Conservation (phyloP, 2,797 vertebrate genomes). For the Notolabrus celidotus region DNA sequence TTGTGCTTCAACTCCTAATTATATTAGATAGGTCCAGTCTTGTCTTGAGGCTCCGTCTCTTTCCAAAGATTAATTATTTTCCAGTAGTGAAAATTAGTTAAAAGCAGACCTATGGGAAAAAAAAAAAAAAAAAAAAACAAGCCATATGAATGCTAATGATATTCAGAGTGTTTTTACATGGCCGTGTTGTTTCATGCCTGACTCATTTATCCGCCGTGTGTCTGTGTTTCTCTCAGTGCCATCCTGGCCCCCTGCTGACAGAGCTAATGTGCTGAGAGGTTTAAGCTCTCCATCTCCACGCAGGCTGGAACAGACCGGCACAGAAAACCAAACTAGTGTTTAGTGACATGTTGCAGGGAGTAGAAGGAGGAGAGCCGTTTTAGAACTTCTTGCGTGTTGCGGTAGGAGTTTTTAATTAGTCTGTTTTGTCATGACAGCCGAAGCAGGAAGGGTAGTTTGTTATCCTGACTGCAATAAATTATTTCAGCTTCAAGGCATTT, state of each 20-base stretch:
- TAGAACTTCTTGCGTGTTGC: conserved; percentile 18
- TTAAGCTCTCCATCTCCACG: conserved; percentile 62
- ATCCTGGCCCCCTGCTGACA: conserved; percentile 66
- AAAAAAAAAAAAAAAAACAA: conserved; percentile 39
- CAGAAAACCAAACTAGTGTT: conserved; percentile 49
- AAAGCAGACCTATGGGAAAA: conserved; percentile 26
- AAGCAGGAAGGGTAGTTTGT: conserved; percentile 34
- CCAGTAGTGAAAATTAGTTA: conserved; percentile 54
- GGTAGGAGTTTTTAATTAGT: conserved; percentile 19
- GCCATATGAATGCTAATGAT: conserved; percentile 54
- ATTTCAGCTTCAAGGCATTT: neutral
- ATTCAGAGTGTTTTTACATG: conserved; percentile 56
- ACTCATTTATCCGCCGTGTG: conserved; percentile 61
- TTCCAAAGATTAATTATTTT: conserved; percentile 62
- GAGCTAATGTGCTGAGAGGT: conserved; percentile 76
- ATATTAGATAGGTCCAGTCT: conserved; percentile 41
- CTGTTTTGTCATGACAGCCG: conserved; percentile 25
- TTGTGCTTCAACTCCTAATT: conserved; percentile 29
- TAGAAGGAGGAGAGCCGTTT: conserved; percentile 16
- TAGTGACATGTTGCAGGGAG: conserved; percentile 40
- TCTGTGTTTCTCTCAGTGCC: conserved; percentile 64
- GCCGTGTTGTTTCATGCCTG: conserved; percentile 72
- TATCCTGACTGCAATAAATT: neutral
- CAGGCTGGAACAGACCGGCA: conserved; percentile 51
- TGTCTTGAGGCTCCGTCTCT: conserved; percentile 28